These are phyloP conservation scores for Ectobius pallidus DNA, from an alignment of 2,888 invertebrate genomes.

Conservation along the genomic window DNA sequence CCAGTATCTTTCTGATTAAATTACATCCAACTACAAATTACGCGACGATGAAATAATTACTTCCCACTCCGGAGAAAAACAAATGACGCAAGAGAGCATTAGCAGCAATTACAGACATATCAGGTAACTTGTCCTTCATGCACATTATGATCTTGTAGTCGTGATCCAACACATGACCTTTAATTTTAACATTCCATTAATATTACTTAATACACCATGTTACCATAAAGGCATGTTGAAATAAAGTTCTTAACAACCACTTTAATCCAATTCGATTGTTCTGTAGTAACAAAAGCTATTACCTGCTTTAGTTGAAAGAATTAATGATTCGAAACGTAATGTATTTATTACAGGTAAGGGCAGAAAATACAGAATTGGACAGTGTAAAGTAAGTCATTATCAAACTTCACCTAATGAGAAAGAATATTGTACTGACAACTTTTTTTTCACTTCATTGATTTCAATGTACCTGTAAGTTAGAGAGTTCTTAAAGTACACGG, in stretches of 20 bases:
- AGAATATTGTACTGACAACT: too few relatives aligned
- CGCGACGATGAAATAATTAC: too few relatives aligned
- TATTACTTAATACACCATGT: not conserved
- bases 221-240: not conserved
- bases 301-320: not conserved
- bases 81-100: not conserved
- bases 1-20: not conserved
- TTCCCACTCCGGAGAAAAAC: not conserved
- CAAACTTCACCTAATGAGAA: too few relatives aligned
- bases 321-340: not conserved
- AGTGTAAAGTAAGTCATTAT: too few relatives aligned
- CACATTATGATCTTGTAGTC: not conserved
- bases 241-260: not conserved
- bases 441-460: too few relatives aligned
- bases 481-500: too few relatives aligned
- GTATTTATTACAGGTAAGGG: too few relatives aligned
- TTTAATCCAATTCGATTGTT: not conserved
- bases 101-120: not conserved
- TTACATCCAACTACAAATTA: not conserved
- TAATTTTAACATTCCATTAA: not conserved
- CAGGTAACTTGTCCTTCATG: conserved; percentile 8
- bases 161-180: conserved; percentile 9
- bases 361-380: too few relatives aligned
- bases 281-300: not conserved
- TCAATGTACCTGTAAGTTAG: too few relatives aligned